A percentile compares a stretch with the other conserved stretches of the same genome.
These are phyloP conservation scores for Malacoctenus gilli DNA, from an alignment of 2,797 vertebrate species.

Conservation along the genomic window DNA sequence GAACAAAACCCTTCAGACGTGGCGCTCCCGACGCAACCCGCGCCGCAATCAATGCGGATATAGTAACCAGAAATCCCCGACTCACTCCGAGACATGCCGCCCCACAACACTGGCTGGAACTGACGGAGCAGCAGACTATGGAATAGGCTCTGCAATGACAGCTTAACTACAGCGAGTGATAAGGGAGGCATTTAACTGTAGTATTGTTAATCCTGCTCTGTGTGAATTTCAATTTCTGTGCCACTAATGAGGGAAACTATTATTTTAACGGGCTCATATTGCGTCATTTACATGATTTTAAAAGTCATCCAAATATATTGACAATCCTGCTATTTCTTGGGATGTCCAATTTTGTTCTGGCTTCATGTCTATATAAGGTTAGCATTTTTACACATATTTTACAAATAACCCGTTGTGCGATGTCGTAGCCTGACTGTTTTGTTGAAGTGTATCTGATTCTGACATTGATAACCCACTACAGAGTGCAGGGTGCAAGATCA, in stretches of 20 bases:
- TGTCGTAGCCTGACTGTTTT: neutral
- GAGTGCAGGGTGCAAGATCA: constrained; percentile 15
- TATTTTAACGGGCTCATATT: neutral
- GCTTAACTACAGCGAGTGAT: constrained; percentile 35
- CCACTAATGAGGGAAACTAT: constrained; percentile 16
- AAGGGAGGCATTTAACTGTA: constrained; percentile 16
- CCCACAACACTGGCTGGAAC: constrained; percentile 32
- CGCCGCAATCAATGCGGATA: constrained; percentile 54
- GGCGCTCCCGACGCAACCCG: constrained; percentile 43
- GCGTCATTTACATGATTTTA: constrained; percentile 13
- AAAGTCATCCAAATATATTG: constrained; percentile 30
- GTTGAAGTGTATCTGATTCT: constrained; percentile 23
- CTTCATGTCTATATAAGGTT: no score
- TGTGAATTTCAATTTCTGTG: constrained; percentile 4
- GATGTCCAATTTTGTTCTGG: no score
- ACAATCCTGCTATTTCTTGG: neutral
- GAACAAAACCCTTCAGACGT: constrained; percentile 48
- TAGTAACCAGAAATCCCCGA: constrained; percentile 45
- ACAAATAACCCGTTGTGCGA: neutral
- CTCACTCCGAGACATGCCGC: constrained; percentile 28
- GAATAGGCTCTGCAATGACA: constrained; percentile 49
- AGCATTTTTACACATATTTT: no score
- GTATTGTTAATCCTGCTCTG: constrained; percentile 16
- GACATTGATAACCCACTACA: constrained; percentile 10
- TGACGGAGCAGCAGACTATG: constrained; percentile 29